phyloP scores from a whole-genome alignment of 2,113 vertebrate genomes.

The Psittacus erithacus region DNA sequence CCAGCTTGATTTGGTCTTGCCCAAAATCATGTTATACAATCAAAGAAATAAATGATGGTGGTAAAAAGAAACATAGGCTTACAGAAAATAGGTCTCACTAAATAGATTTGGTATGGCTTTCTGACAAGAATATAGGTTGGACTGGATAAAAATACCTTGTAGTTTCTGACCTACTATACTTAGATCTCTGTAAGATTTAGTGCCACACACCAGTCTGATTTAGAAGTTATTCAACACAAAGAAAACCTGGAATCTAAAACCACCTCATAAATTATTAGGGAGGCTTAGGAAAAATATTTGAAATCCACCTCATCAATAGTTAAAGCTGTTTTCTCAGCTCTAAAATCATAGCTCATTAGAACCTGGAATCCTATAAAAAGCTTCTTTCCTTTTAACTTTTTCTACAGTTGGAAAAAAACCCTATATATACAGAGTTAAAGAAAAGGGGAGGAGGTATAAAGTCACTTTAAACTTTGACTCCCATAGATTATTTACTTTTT shows the following conservation, averaged over 20 bases:
- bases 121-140: conserved; percentile 68
- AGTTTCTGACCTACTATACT: conserved; percentile 67
- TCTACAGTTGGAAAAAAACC: background rate
- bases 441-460: conserved; percentile 1
- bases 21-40: background rate
- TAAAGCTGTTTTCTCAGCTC: conserved; percentile 37
- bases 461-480: background rate
- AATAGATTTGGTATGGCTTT: conserved; percentile 49
- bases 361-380: conserved; percentile 13
- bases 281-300: conserved; percentile 53
- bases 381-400: background rate
- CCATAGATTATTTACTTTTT: background rate
- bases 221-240: conserved; percentile 55
- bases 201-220: conserved; percentile 38
- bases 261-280: conserved; percentile 52
- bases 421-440: background rate
- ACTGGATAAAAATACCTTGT: conserved; percentile 64
- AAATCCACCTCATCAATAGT: conserved; percentile 47
- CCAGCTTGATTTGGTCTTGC: background rate
- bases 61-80: conserved; percentile 39
- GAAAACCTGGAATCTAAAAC: conserved; percentile 62
- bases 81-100: conserved; percentile 53
- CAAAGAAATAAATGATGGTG: background rate
- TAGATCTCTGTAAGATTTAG: conserved; percentile 43
- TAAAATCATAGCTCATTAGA: conserved; percentile 52